These are phyloP conservation scores for Armadillidium nasatum DNA, from an alignment of 1,140 invertebrate genomes.

Conservation along the genomic window DNA sequence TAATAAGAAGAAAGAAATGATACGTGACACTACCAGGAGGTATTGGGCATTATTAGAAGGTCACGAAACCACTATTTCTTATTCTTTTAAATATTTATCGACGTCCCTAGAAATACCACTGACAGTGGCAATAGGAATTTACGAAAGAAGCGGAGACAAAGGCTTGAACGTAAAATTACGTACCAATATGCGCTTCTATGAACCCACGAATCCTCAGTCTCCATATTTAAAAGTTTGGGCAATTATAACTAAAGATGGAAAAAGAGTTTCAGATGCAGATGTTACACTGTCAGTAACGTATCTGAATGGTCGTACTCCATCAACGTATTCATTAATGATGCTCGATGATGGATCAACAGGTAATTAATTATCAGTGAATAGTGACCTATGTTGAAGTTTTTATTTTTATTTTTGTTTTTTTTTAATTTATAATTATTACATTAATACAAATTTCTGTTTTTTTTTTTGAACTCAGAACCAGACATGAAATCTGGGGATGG, in stretches of 20 bases:
- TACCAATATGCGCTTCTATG: conserved; percentile 30
- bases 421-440: too few relatives aligned
- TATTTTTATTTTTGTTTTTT: too few relatives aligned
- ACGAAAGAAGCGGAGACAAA: conserved; percentile 27
- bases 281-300: conserved; percentile 35
- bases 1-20: conserved; percentile 27
- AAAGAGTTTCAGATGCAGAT: conserved; percentile 31
- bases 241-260: conserved; percentile 28
- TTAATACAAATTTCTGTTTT: background rate
- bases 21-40: conserved; percentile 36
- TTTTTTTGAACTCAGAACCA: background rate
- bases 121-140: conserved; percentile 29
- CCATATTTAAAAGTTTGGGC: conserved; percentile 34
- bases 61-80: conserved; percentile 20
- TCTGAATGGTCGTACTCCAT: conserved; percentile 27
- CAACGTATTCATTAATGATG: conserved; percentile 31
- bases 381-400: background rate
- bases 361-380: background rate
- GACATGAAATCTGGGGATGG: conserved; percentile 21
- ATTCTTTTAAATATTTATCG: conserved; percentile 35
- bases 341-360: conserved; percentile 39
- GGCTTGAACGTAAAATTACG: conserved; percentile 28
- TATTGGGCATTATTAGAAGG: conserved; percentile 35
- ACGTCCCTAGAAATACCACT: conserved; percentile 36
- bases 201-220: conserved; percentile 27